These are phyloP conservation scores for Siphonodentalium dalli DNA, from an alignment of 2,888 invertebrate species.

Conservation along the genomic window DNA sequence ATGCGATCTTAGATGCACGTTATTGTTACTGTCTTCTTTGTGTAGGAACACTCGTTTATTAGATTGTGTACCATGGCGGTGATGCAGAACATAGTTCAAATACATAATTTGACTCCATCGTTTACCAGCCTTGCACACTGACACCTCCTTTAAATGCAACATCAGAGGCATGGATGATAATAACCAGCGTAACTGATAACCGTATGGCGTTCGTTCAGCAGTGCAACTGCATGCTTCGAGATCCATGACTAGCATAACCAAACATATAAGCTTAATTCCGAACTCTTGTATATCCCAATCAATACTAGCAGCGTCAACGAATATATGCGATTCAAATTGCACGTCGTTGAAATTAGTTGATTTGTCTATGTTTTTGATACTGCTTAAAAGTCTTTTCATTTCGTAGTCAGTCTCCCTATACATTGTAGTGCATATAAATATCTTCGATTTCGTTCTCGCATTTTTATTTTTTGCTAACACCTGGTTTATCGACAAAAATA, in stretches of 20 bases:
- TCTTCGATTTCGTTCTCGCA: slow-evolving; percentile 15
- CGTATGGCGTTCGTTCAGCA: slow-evolving; percentile 31
- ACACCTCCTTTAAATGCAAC: slow-evolving; percentile 34
- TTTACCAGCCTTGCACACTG: slow-evolving; percentile 30
- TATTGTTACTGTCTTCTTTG: too few species aligned
- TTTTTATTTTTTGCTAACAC: too few species aligned
- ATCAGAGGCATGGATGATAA: slow-evolving; percentile 34
- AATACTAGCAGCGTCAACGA: slow-evolving; percentile 32
- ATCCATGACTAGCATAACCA: slow-evolving; percentile 25
- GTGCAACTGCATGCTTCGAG: slow-evolving; percentile 15
- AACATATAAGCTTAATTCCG: slow-evolving; percentile 28
- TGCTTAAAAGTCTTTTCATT: slow-evolving; percentile 32
- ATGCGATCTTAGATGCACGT: too few species aligned
- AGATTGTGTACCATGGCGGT: too few species aligned
- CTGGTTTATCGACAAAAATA: too few species aligned
- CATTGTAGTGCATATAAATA: slow-evolving; percentile 38
- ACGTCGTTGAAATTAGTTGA: slow-evolving; percentile 26
- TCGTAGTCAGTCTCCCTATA: slow-evolving; percentile 37
- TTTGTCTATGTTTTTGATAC: slow-evolving; percentile 20
- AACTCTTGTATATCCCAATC: slow-evolving; percentile 30
- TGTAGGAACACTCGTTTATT: too few species aligned
- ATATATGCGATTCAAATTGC: slow-evolving; percentile 32
- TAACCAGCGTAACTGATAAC: slow-evolving; percentile 31
- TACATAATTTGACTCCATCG: slow-evolving; percentile 37
- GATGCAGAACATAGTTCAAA: too few species aligned